Evolutionary conservation across 2,113 vertebrate genomes (phyloP).

Genomic region (Heterocephalus glaber): DNA sequence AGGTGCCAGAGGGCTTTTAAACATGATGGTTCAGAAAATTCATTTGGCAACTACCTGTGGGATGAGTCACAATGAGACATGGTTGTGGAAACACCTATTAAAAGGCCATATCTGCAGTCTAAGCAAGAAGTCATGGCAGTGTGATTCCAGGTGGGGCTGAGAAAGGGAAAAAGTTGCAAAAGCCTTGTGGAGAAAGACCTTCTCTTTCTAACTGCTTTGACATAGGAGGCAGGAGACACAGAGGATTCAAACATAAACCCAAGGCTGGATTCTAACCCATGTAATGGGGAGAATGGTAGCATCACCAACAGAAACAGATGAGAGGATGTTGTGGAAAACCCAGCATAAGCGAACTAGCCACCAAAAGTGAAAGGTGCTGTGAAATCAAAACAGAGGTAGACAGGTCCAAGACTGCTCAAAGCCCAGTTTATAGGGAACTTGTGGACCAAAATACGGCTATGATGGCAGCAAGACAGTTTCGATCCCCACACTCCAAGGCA

Average conservation of each 20-base stretch:
- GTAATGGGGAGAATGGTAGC: neutral
- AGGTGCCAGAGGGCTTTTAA: neutral
- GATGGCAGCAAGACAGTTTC: neutral
- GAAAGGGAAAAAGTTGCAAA: neutral
- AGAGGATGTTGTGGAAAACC: neutral
- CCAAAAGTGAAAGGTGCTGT: neutral
- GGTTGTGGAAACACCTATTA: neutral
- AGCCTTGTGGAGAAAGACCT: neutral
- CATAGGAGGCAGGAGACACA: neutral
- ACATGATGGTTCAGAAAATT: neutral
- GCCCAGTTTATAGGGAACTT: neutral
- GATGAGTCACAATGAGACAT: neutral
- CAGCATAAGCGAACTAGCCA: neutral
- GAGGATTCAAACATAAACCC: neutral
- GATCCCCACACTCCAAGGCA: neutral
- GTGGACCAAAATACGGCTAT: neutral
- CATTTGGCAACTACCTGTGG: neutral
- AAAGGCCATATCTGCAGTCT: neutral
- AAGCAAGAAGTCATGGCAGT: neutral
- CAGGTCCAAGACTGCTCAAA: neutral
- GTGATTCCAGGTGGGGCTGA: neutral
- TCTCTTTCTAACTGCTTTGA: neutral
- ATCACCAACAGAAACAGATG: neutral
- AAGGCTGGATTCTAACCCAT: neutral
- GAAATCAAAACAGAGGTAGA: neutral